Conservation (phyloP, 2,113 vertebrate genomes). For the Numenius arquata region DNA sequence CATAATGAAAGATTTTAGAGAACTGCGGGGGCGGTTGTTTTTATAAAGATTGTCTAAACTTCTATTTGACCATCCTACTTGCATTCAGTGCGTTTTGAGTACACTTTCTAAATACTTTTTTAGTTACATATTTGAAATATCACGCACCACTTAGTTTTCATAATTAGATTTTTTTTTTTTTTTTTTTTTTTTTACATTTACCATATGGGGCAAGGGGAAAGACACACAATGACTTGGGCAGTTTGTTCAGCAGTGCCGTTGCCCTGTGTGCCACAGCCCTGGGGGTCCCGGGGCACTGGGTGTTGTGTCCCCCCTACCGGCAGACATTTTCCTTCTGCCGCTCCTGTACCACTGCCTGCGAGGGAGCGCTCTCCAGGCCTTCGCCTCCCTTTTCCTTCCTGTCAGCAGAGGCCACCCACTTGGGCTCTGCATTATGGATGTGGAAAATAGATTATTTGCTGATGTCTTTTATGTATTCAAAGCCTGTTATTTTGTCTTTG, state of each 20-base stretch:
- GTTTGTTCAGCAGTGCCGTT: background rate
- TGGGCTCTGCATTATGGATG: background rate
- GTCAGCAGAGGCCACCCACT: background rate
- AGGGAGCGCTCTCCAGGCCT: background rate
- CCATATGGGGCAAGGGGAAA: accelerated
- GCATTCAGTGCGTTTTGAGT: background rate
- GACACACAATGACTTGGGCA: accelerated
- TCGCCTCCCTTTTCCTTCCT: background rate
- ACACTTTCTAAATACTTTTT: background rate
- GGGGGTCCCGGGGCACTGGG: accelerated
- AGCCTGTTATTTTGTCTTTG: background rate
- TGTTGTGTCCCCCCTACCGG: too few relatives aligned
- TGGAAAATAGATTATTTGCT: background rate
- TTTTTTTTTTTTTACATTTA: background rate
- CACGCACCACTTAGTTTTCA: background rate
- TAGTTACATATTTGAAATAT: background rate
- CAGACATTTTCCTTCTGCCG: background rate
- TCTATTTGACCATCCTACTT: accelerated
- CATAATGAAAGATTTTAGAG: background rate
- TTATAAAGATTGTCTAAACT: background rate
- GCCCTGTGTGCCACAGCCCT: background rate
- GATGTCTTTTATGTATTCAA: background rate
- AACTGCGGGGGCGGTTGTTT: accelerated
- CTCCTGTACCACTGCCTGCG: background rate
- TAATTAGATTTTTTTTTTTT: background rate